Conservation (phyloP, 2,888 invertebrate species). For the Dysmachus trigonus region DNA sequence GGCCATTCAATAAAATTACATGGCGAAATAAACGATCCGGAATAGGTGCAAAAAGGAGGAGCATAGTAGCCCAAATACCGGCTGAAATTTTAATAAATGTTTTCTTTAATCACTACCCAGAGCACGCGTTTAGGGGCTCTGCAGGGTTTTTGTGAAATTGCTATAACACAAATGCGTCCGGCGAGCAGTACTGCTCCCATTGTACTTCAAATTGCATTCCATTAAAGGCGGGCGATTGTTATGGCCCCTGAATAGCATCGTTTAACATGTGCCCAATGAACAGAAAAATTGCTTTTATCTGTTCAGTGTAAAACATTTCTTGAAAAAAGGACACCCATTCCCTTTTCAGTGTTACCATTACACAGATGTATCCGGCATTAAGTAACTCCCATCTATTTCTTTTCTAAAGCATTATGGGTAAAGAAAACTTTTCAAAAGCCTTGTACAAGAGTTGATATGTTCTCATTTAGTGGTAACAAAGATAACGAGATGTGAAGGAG, state of each 20-base stretch:
- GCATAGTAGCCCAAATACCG: not conserved
- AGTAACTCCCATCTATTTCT: not conserved
- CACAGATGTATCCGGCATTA: not conserved
- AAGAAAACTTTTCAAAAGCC: not conserved
- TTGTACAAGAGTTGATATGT: not conserved
- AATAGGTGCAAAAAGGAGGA: not conserved
- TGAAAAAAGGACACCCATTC: not conserved
- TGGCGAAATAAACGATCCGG: not conserved
- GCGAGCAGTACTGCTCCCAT: not conserved
- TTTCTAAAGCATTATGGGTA: not conserved
- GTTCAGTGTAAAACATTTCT: not conserved
- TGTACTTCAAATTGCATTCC: not conserved
- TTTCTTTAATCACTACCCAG: constrained; percentile 1
- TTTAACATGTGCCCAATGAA: not conserved
- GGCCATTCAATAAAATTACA: constrained; percentile 20
- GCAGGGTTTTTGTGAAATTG: not conserved
- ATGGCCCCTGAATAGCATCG: not conserved
- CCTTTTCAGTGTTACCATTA: not conserved
- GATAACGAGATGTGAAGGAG: not conserved
- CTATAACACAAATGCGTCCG: not conserved
- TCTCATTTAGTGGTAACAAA: not conserved
- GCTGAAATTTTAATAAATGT: constrained; percentile 15
- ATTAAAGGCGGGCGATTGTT: not conserved
- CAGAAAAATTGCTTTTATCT: not conserved
- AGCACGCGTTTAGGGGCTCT: not conserved